phyloP scores from a whole-genome alignment of 1,140 invertebrate species.

The Pristionchus pacificus region DNA sequence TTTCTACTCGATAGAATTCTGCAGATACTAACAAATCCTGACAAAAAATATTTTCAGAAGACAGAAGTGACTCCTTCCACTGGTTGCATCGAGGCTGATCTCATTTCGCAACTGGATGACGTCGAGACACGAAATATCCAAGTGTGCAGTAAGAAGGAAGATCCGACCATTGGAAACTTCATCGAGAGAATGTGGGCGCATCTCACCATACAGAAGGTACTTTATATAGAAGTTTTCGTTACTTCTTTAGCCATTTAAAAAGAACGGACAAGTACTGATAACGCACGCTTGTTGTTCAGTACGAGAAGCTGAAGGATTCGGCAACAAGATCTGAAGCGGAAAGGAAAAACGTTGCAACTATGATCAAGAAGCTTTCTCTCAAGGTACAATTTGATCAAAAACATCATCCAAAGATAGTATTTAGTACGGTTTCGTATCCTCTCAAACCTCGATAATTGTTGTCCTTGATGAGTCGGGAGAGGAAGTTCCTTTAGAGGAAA shows the following conservation, averaged over 20 bases:
- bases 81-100: neutral
- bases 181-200: neutral
- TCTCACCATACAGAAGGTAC: neutral
- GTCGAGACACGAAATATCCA: neutral
- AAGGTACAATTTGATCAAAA: neutral
- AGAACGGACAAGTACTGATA: neutral
- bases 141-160: neutral
- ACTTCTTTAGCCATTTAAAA: too few species aligned
- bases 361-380: neutral
- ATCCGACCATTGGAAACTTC: neutral
- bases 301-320: neutral
- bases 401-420: too few species aligned
- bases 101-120: too few species aligned
- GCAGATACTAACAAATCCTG: neutral
- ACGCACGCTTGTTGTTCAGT: neutral
- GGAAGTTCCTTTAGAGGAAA: neutral
- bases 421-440: neutral
- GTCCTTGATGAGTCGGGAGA: neutral
- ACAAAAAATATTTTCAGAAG: neutral
- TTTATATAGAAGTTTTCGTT: too few species aligned
- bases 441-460: neutral
- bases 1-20: neutral
- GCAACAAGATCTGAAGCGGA: neutral
- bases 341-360: neutral
- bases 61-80: neutral